Conservation (phyloP, 2,797 vertebrate species). For the Heliangelus exortis region DNA sequence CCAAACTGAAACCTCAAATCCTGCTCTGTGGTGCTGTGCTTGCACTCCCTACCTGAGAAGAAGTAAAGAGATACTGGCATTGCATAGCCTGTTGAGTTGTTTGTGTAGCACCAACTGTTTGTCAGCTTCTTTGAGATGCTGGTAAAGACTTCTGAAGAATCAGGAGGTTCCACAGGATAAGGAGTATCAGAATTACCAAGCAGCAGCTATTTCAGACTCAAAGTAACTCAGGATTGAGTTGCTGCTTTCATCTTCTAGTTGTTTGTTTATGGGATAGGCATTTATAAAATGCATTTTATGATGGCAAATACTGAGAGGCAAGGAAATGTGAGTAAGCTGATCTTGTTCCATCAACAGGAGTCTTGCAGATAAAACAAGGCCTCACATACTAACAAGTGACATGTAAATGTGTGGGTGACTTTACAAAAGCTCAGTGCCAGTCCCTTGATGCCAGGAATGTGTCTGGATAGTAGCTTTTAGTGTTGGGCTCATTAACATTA, state of each 20-base stretch:
- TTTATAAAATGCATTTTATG: not conserved
- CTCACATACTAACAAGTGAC: not conserved
- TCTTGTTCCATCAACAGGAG: not conserved
- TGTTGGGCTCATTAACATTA: not conserved
- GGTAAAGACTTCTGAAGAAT: not conserved
- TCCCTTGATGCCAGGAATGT: not conserved
- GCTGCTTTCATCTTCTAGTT: not conserved
- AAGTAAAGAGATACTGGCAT: not conserved
- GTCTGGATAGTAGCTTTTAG: not conserved
- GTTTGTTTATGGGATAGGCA: not conserved
- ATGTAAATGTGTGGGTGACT: not conserved
- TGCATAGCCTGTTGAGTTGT: not conserved
- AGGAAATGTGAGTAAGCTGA: not conserved
- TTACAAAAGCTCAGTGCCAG: not conserved
- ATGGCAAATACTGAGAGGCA: not conserved
- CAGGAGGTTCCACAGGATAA: not conserved
- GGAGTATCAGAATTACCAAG: not conserved
- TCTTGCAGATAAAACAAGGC: not conserved
- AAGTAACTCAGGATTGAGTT: not conserved
- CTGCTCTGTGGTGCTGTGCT: not conserved
- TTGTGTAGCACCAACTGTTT: not conserved
- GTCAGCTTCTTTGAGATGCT: not conserved
- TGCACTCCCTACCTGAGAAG: not conserved
- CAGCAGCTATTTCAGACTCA: not conserved
- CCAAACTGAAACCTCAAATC: not conserved